Evolutionary conservation across 2,113 vertebrate species (phyloP), one percentile per base, ranked within the genome.

Genomic region (Burhinus bistriatus): DNA sequence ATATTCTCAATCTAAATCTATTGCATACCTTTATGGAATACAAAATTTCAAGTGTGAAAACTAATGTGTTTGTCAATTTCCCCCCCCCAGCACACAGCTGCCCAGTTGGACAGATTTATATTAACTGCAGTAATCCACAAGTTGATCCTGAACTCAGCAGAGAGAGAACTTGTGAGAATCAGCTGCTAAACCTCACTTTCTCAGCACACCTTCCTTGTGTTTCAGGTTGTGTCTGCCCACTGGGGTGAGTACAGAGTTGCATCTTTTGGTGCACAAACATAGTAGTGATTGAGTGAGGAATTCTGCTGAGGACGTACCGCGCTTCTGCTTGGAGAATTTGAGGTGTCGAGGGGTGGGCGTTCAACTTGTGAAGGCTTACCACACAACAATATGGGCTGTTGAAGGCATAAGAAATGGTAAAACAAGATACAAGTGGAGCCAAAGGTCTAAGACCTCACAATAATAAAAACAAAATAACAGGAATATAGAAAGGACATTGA

Each of bases 121-220:
- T 99, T 79, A 99, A 99, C 97, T 99, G 99, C 97, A 99, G 98
- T 23, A 97, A 98, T 55, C 95, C 88, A 11, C 94, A 95, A 23
- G 79, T 94, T 1, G 95, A 97, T 71, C 90, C 96, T 3, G 95
- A 96, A 45, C 87, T 98, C 42, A 98, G 96, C 95, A 98, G 98
- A 91, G 99, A 99, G 92, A 98, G 97, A 84, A 99, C 99, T 6
- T 99, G 99, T 91, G 99, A 99, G 90, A 99, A 99, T 54, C 98
- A 98, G 94, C 98, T 99, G 92, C 98, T 99, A 61, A 99, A 99
- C 96, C 97, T 99, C 93, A 99, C 99, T 64, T 95, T 99, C 81
- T 98, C 99, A 11, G 82, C 98, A 40, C 98, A 98, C 4, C 98
- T 98, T 86, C 99, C 99, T 38, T 99, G 99, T 66, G 97, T 99